Conservation (phyloP, 2,888 invertebrate genomes). For the Lepidochrysops patricia region DNA sequence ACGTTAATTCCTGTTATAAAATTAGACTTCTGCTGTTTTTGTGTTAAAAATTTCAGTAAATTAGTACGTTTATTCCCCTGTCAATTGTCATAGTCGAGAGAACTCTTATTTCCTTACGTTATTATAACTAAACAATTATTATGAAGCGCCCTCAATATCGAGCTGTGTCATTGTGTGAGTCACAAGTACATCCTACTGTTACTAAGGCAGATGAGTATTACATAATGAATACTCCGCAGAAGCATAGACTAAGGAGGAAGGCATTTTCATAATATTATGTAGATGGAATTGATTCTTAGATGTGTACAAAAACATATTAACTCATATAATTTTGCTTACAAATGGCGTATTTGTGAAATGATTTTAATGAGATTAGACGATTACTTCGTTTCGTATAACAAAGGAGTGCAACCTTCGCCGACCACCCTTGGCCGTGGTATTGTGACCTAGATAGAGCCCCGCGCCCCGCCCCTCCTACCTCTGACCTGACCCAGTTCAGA, state of each 20-base stretch:
- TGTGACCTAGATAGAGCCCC: slow-evolving; percentile 56
- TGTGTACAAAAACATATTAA: too few species aligned
- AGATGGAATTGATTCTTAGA: too few species aligned
- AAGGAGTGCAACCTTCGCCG: slow-evolving; percentile 61
- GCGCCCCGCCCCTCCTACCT: slow-evolving; percentile 35
- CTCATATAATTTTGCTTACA: neutral
- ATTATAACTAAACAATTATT: neutral
- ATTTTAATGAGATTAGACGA: neutral
- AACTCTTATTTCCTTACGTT: neutral
- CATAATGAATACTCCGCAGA: neutral
- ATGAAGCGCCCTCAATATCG: neutral
- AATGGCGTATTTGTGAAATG: neutral
- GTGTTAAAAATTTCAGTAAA: too few species aligned
- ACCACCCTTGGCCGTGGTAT: slow-evolving; percentile 70
- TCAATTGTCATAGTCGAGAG: neutral
- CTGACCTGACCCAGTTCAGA: slow-evolving; percentile 64
- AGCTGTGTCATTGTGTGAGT: slow-evolving; percentile 6
- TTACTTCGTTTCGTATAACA: slow-evolving; percentile 32
- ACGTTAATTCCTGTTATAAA: too few species aligned
- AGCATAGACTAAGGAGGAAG: neutral
- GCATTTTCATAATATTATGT: too few species aligned
- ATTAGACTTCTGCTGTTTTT: too few species aligned
- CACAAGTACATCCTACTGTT: slow-evolving; percentile 4
- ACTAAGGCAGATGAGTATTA: slow-evolving; percentile 12
- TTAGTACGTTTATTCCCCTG: neutral